phyloP scores from a whole-genome alignment of 64 coral and sea anemone species.

The Cladopsammia gracilis region DNA sequence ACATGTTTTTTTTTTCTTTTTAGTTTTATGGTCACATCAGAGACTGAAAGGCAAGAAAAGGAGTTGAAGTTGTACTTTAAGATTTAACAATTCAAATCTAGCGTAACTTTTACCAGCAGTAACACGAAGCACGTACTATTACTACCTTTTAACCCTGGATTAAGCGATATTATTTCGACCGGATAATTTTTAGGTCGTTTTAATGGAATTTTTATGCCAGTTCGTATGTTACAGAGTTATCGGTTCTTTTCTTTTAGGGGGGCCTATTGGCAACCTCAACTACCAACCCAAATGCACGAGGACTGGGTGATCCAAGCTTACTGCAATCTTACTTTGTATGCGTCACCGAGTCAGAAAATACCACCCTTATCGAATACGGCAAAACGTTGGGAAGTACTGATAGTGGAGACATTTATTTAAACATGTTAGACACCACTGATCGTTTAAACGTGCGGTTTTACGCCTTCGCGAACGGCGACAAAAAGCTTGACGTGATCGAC shows the following conservation, averaged over 20 bases:
- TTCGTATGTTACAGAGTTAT: not conserved
- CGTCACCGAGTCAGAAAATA: slow-evolving; percentile 32
- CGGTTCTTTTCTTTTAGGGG: slow-evolving; percentile 9
- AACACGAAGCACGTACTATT: no score
- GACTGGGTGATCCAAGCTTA: slow-evolving; percentile 30
- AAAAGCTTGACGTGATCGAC: slow-evolving; percentile 13
- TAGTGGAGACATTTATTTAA: slow-evolving; percentile 53
- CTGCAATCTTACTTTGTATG: slow-evolving; percentile 71
- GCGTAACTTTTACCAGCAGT: no score
- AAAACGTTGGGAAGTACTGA: slow-evolving; percentile 60
- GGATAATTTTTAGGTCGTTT: no score
- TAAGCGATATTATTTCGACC: no score
- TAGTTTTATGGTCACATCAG: no score
- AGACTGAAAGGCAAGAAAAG: no score
- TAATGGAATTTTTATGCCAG: no score
- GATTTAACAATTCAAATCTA: no score
- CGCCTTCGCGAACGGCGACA: slow-evolving; percentile 53
- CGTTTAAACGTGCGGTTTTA: slow-evolving; percentile 55
- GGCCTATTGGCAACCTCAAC: slow-evolving; percentile 5
- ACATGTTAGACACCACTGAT: slow-evolving; percentile 18
- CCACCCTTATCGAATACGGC: slow-evolving; percentile 68
- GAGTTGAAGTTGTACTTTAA: no score
- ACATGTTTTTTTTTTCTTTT: no score
- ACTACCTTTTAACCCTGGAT: no score
- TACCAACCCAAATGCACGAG: slow-evolving; percentile 25